These are phyloP conservation scores for Lepidotrigona ventralis DNA, from an alignment of 1,140 invertebrate species.

Conservation along the genomic window DNA sequence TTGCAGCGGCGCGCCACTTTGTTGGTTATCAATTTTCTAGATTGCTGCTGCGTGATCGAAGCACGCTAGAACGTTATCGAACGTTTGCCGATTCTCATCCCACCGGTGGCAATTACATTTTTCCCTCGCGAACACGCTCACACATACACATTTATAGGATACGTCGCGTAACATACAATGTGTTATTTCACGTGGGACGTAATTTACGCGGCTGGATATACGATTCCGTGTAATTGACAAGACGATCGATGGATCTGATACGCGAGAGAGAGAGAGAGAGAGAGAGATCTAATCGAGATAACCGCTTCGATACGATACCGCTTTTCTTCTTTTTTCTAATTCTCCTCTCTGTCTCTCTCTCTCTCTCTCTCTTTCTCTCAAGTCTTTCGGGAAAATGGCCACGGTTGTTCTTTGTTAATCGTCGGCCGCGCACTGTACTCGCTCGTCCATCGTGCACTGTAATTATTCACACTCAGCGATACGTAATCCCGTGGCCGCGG, in stretches of 20 bases:
- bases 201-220: slow-evolving; percentile 36
- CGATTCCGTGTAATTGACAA: slow-evolving; percentile 41
- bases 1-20: not conserved
- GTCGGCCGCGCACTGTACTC: slow-evolving; percentile 21
- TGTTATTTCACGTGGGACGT: slow-evolving; percentile 23
- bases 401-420: slow-evolving; percentile 51
- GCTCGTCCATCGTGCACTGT: slow-evolving; percentile 49
- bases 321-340: not conserved
- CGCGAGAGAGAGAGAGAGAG: not conserved
- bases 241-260: slow-evolving; percentile 33
- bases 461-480: slow-evolving; percentile 64
- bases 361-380: not conserved
- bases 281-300: slow-evolving; percentile 46
- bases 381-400: slow-evolving; percentile 46
- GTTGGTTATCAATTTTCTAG: slow-evolving; percentile 27
- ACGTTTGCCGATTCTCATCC: not conserved
- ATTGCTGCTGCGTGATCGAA: not conserved
- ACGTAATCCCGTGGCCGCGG: slow-evolving; percentile 48
- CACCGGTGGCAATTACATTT: slow-evolving; percentile 19
- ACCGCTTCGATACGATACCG: not conserved
- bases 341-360: not conserved
- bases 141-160: not conserved
- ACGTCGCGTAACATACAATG: slow-evolving; percentile 3
- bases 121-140: not conserved
- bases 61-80: slow-evolving; percentile 10